Evolutionary conservation across 2,113 vertebrate genomes (phyloP), one percentile per base, ranked within the genome.

Genomic region (Scomber colias): DNA sequence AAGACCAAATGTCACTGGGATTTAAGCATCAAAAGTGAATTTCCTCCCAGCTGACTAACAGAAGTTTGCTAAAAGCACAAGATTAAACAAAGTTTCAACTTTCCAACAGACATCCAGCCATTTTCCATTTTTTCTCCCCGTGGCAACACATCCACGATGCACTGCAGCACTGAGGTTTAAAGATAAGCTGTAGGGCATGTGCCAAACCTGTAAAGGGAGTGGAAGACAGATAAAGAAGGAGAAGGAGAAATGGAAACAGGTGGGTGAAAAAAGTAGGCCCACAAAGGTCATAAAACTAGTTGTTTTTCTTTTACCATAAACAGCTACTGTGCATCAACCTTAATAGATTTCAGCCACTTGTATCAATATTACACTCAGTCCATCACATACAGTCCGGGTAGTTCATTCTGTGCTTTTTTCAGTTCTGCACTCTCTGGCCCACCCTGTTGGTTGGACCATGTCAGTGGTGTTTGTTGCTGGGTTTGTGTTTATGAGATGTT

Each of bases 1-100:
- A 87, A 85, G 90, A 85, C 81, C 86, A 89, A 92, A 92, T 90
- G 87, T 92, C 91, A 91, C 82, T 77, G 87, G 90, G 86, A 91
- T 92, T 92, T 91, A 85, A 83, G 85, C 59, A 75, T 81, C 80
- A 87, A 78, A 84, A 88, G 77, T 74, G 63, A 80, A 72, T 86
- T 87, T 89, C 81, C 87, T 92, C 86, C 80, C 91, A 85, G 65
- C 72, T 81, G 88, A 92, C 86, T 81, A 49, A 89, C 35, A 13
- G 31, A 87, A 91, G 85, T 92, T 92, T 83, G 78, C 85, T 81
- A 84, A 89, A 92, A 90, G 90, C 88, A 87, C 75, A 76, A 82
- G 84, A 92, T 92, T 82, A 91, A 92, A 93, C 63, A 83, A 86
- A 92, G 89, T 88, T 84, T 82, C 19, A 87, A 90, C 90, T 87